A percentile compares a stretch with the other conserved stretches of the same genome.
Evolutionary conservation across 1,140 invertebrate genomes (phyloP).

Genomic region (Notospermus geniculatus): DNA sequence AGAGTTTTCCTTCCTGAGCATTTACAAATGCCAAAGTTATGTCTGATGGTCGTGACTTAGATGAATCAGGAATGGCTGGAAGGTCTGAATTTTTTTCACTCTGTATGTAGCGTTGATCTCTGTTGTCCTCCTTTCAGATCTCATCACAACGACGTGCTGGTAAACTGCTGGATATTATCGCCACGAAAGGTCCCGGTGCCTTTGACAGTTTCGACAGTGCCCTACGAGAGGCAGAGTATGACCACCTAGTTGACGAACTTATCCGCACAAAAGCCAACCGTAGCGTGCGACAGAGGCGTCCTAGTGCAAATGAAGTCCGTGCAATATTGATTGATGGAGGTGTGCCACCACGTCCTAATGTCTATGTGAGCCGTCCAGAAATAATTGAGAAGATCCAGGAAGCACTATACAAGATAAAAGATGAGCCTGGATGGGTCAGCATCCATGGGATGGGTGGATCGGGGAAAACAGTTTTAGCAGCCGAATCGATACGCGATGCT

Average conservation of each 20-base stretch:
- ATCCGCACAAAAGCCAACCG: background rate
- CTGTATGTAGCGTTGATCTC: too few relatives aligned
- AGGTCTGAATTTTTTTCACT: background rate
- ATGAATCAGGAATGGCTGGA: background rate
- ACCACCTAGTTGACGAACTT: background rate
- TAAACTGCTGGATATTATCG: background rate
- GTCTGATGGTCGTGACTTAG: background rate
- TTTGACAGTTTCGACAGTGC: background rate
- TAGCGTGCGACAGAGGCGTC: background rate
- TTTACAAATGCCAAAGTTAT: background rate
- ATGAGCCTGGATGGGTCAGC: constrained; percentile 5
- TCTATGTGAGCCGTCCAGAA: background rate
- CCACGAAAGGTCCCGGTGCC: constrained; percentile 4
- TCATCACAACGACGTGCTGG: background rate
- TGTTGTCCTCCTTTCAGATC: background rate
- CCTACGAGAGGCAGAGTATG: background rate
- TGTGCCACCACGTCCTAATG: constrained; percentile 6
- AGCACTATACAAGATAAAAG: background rate
- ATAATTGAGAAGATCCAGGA: background rate
- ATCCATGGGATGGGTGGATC: background rate
- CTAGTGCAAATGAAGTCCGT: background rate
- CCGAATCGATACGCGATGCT: background rate
- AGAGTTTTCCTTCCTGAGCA: background rate
- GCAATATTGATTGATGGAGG: background rate
- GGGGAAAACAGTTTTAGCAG: background rate